Percentiles rank a stretch among this genome's conserved stretches.
Conservation (phyloP, 1,140 invertebrate species). For the Ruditapes philippinarum region DNA sequence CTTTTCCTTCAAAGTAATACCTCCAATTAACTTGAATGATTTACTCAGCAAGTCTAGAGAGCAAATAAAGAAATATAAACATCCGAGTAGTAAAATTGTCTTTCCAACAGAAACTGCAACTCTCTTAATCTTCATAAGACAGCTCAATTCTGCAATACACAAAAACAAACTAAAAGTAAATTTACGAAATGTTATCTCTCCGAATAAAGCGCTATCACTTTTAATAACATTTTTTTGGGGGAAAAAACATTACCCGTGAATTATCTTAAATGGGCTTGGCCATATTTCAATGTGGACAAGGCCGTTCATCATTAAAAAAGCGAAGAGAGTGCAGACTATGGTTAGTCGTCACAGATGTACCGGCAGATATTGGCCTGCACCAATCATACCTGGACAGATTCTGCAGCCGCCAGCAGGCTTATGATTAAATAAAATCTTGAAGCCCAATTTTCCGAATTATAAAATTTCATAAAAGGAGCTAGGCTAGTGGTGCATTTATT, state of each 20-base stretch:
- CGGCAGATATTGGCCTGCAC: not conserved
- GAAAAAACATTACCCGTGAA: not conserved
- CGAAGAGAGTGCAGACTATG: not conserved
- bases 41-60: constrained; percentile 89
- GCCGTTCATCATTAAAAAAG: not conserved
- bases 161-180: no score
- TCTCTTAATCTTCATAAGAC: not conserved
- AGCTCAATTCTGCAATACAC: constrained; percentile 23
- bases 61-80: constrained; percentile 89
- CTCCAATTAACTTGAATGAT: constrained; percentile 89
- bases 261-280: not conserved
- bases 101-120: constrained; percentile 67
- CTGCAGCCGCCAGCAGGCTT: no score
- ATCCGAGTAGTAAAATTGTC: constrained; percentile 82
- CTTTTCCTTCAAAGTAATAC: constrained; percentile 71
- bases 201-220: no score
- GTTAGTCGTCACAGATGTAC: not conserved
- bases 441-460: no score
- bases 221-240: not conserved
- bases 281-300: no score
- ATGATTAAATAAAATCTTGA: no score
- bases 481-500: no score
- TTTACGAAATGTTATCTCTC: no score
- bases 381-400: no score
- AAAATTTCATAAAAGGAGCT: no score